Conservation (phyloP, 2,888 invertebrate species). For the Rhamnusium bicolor region DNA sequence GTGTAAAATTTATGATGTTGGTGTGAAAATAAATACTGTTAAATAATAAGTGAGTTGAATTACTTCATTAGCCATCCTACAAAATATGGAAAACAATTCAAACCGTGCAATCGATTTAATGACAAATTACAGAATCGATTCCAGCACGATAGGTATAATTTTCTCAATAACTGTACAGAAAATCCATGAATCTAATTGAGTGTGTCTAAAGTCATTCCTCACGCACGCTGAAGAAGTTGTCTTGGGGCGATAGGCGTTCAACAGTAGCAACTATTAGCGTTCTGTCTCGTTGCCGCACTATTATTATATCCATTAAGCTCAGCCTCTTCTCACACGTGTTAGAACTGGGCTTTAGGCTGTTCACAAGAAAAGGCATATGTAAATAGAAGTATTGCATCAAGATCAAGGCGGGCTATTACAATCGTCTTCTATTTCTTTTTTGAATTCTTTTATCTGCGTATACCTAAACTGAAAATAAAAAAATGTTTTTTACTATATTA, state of each 20-base stretch:
- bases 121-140: background rate
- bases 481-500: too few species aligned
- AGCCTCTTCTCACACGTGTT: slow-evolving; percentile 46
- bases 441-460: too few species aligned
- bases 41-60: too few species aligned
- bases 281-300: slow-evolving; percentile 52
- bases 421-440: background rate
- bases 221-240: slow-evolving; percentile 46
- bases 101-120: background rate
- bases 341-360: slow-evolving; percentile 29
- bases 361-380: slow-evolving; percentile 17
- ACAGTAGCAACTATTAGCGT: slow-evolving; percentile 56
- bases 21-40: too few species aligned
- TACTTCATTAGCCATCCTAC: too few species aligned
- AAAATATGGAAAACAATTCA: too few species aligned
- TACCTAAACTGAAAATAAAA: too few species aligned
- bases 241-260: slow-evolving; percentile 53
- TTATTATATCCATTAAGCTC: slow-evolving; percentile 53
- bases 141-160: background rate
- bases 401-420: too few species aligned
- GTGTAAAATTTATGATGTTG: too few species aligned
- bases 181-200: slow-evolving; percentile 35
- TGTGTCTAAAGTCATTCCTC: slow-evolving; percentile 43
- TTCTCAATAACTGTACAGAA: slow-evolving; percentile 23
- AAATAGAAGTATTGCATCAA: slow-evolving; percentile 8